Evolutionary conservation across 2,113 vertebrate genomes (phyloP).

Genomic region (Eulemur macaco): DNA sequence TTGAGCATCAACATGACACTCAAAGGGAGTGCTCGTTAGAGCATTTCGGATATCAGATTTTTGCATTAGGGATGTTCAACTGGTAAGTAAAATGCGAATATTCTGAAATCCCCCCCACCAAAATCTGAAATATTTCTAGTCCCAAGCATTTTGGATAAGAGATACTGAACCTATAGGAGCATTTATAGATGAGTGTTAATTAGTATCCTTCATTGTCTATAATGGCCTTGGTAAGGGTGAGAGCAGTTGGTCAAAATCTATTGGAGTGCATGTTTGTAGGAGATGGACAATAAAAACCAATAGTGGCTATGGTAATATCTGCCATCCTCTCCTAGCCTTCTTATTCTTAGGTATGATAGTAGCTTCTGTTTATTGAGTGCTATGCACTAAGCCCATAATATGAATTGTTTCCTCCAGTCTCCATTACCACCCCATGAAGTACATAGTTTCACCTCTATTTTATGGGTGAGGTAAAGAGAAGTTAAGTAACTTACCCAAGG

Average conservation of each 20-base stretch:
- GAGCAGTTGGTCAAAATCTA: conserved; percentile 13
- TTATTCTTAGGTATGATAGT: conserved; percentile 8
- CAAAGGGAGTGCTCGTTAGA: not conserved
- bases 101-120: not conserved
- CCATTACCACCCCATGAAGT: not conserved
- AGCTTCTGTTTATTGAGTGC: not conserved
- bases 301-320: not conserved
- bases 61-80: not conserved
- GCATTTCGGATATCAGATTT: not conserved
- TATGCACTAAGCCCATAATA: not conserved
- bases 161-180: not conserved
- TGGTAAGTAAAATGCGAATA: not conserved
- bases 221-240: not conserved
- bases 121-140: not conserved
- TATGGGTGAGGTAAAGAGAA: not conserved
- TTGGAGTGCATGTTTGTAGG: not conserved
- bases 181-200: conserved; percentile 25
- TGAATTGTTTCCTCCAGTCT: not conserved
- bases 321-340: not conserved
- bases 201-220: conserved; percentile 14
- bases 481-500: not conserved
- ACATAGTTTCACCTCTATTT: conserved; percentile 13
- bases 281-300: not conserved
- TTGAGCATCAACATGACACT: not conserved
- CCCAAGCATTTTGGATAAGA: not conserved